A percentile compares a stretch with the other conserved stretches of the same genome.
Evolutionary conservation across 2,888 invertebrate genomes (phyloP).

Genomic region (Hydroisotoma schaefferi): DNA sequence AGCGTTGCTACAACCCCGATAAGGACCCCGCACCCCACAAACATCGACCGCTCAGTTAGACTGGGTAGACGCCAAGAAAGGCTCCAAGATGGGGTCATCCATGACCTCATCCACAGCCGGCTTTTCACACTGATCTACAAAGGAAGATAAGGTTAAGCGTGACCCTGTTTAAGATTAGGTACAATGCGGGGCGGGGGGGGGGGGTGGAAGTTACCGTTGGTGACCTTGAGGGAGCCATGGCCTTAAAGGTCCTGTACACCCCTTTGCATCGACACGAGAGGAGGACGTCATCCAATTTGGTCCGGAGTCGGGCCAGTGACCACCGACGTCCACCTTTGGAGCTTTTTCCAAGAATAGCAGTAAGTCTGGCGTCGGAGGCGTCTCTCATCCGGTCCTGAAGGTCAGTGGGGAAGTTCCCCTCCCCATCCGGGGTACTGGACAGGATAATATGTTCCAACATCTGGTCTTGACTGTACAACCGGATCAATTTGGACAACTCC

Average conservation of each 20-base stretch:
- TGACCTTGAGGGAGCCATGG: too few relatives aligned
- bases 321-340: neutral
- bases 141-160: too few relatives aligned
- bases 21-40: neutral
- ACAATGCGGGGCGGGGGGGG: too few relatives aligned
- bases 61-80: neutral
- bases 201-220: too few relatives aligned
- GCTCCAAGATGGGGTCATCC: too few relatives aligned
- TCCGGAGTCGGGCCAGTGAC: neutral
- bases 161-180: too few relatives aligned
- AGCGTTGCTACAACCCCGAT: slow-evolving; percentile 2
- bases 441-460: slow-evolving; percentile 13
- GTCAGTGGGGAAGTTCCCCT: slow-evolving; percentile 1
- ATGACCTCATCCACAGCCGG: too few relatives aligned
- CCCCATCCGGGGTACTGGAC: too few relatives aligned
- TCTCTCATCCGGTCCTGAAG: neutral
- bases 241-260: neutral
- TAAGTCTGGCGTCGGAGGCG: neutral
- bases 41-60: neutral
- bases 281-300: neutral
- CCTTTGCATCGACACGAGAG: neutral
- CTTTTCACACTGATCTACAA: too few relatives aligned
- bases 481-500: slow-evolving; percentile 12
- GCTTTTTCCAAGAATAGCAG: too few relatives aligned
- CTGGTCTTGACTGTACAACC: slow-evolving; percentile 20